Conservation (phyloP, 2,888 invertebrate genomes). For the Nowickia ferox region DNA sequence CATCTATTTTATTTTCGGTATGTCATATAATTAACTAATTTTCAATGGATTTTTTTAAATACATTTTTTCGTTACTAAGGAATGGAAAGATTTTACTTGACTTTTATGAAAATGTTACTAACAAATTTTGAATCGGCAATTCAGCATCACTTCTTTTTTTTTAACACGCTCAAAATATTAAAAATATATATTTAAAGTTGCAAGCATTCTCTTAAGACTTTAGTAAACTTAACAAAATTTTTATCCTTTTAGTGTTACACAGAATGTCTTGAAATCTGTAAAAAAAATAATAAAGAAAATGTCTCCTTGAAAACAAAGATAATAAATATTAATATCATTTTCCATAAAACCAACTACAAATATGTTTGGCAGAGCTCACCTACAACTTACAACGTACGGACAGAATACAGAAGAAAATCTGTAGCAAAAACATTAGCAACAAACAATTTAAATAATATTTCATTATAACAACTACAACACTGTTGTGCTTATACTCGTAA, state of each 20-base stretch:
- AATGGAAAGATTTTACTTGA: too few species aligned
- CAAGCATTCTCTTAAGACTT: neutral
- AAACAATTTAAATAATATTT: conserved; percentile 25
- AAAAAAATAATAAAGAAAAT: neutral
- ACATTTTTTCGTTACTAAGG: too few species aligned
- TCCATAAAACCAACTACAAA: conserved; percentile 14
- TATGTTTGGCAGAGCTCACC: neutral
- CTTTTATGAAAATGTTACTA: too few species aligned
- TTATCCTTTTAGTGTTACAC: neutral
- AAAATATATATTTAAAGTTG: too few species aligned
- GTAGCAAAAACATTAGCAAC: neutral
- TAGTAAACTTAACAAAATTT: neutral
- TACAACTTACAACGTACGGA: neutral
- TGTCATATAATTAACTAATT: too few species aligned
- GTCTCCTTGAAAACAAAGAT: neutral
- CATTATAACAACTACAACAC: conserved; percentile 7
- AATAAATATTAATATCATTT: conserved; percentile 47
- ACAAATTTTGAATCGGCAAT: too few species aligned
- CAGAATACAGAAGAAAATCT: neutral
- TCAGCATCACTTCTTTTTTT: too few species aligned
- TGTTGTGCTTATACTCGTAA: neutral
- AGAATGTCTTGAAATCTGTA: too few species aligned
- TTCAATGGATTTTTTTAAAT: too few species aligned
- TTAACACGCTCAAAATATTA: too few species aligned
- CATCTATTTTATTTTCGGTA: too few species aligned